A percentile compares a stretch with the other conserved stretches of the same genome.
These are phyloP conservation scores for Sebastiscus albofasciatus DNA, from an alignment of 2,797 vertebrate genomes.

Conservation along the genomic window DNA sequence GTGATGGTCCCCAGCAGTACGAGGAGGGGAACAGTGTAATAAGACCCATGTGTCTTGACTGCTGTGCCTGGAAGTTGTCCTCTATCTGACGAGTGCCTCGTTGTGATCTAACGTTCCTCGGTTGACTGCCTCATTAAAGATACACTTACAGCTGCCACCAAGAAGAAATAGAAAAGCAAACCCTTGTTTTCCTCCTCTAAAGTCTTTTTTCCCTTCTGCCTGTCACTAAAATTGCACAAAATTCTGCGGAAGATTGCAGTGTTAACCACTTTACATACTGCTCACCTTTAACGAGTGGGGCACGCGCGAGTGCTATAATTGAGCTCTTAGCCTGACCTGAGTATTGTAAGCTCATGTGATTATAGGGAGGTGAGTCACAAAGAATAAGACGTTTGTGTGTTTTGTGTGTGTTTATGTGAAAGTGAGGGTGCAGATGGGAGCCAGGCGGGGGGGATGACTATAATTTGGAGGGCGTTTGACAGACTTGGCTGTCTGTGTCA, in stretches of 20 bases:
- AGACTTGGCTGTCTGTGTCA: constrained; percentile 23
- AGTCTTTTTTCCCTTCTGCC: background rate
- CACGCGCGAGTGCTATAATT: constrained; percentile 52
- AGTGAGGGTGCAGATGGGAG: constrained; percentile 18
- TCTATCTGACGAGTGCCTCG: constrained; percentile 32
- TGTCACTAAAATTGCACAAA: constrained; percentile 38
- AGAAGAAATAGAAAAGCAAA: constrained; percentile 9
- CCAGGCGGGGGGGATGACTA: constrained; percentile 30
- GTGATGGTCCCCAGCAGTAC: constrained; percentile 15
- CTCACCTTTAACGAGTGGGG: constrained; percentile 58
- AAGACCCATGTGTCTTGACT: constrained; percentile 41
- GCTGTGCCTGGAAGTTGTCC: constrained; percentile 47
- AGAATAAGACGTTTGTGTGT: constrained; percentile 24
- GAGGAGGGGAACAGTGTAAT: constrained; percentile 21
- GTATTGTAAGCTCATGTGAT: constrained; percentile 62
- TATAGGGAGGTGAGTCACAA: constrained; percentile 37
- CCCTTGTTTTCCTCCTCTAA: background rate
- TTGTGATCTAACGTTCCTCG: constrained; percentile 42
- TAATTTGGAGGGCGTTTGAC: constrained; percentile 51
- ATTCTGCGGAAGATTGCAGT: constrained; percentile 22
- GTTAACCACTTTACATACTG: constrained; percentile 40
- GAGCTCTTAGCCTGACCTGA: constrained; percentile 59
- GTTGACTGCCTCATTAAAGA: constrained; percentile 57
- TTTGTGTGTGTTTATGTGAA: constrained; percentile 40
- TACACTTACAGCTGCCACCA: constrained; percentile 38